phyloP scores from a whole-genome alignment of 2,888 invertebrate genomes.

The Apomyelois bistriatella region DNA sequence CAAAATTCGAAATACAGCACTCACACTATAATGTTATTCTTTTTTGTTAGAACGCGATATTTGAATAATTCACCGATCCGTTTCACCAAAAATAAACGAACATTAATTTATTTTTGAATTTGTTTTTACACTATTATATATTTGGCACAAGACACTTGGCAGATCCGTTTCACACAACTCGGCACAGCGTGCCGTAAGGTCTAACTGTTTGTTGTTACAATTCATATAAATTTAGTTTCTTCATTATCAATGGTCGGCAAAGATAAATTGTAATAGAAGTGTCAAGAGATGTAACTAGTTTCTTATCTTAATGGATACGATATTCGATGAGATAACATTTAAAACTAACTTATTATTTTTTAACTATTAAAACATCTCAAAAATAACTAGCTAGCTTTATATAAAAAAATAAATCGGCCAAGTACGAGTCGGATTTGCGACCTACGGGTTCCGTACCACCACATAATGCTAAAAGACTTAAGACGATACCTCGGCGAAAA shows the following conservation, averaged over 20 bases:
- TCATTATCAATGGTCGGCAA: constrained; percentile 20
- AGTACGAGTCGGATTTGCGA: no score
- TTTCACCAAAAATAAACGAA: not conserved
- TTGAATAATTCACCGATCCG: not conserved
- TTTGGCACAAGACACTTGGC: not conserved
- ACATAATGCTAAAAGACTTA: no score
- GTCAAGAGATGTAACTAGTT: not conserved
- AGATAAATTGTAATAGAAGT: constrained; percentile 13
- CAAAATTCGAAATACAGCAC: not conserved
- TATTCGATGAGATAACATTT: no score
- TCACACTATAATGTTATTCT: not conserved
- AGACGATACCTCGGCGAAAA: no score
- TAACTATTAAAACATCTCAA: no score
- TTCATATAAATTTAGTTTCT: constrained; percentile 17
- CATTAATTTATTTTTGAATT: not conserved
- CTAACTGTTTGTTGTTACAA: constrained; percentile 15
- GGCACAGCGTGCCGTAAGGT: not conserved
- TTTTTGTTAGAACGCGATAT: not conserved
- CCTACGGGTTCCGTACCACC: no score
- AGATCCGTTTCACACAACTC: constrained; percentile 1
- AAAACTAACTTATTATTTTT: no score
- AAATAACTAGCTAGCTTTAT: no score
- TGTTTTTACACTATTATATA: not conserved
- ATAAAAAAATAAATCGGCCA: no score
- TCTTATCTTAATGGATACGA: not conserved